phyloP scores from a whole-genome alignment of 2,797 vertebrate genomes.

The Tamandua tetradactyla region DNA sequence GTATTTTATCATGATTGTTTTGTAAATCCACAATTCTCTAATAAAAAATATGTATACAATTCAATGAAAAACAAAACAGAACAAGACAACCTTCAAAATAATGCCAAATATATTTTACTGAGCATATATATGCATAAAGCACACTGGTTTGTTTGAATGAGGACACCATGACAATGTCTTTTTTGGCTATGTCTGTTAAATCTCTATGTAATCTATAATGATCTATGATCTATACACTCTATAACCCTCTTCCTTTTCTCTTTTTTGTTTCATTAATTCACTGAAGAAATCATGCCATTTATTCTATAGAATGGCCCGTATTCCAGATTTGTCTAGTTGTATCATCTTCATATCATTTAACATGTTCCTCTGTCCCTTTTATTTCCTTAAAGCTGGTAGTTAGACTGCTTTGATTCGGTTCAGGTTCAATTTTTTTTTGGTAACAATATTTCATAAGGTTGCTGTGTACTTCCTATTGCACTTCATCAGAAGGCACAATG shows the following conservation, averaged over 20 bases:
- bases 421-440: not conserved
- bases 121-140: not conserved
- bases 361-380: not conserved
- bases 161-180: not conserved
- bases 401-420: not conserved
- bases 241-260: not conserved
- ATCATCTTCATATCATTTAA: constrained; percentile 35
- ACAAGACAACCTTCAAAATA: not conserved
- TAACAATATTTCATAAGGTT: not conserved
- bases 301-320: not conserved
- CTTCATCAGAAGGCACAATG: not conserved
- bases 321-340: constrained; percentile 26
- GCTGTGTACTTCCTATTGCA: not conserved
- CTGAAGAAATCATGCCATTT: not conserved
- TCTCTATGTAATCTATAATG: no score
- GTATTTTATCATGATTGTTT: no score
- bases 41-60: not conserved
- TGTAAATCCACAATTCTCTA: no score
- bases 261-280: constrained; percentile 5
- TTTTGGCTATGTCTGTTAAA: not conserved
- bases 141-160: not conserved
- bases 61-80: constrained; percentile 9
- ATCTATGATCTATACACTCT: not conserved
- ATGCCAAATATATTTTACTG: not conserved
- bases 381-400: not conserved